Conservation (phyloP, 1,140 invertebrate genomes). For the Bombus impatiens region DNA sequence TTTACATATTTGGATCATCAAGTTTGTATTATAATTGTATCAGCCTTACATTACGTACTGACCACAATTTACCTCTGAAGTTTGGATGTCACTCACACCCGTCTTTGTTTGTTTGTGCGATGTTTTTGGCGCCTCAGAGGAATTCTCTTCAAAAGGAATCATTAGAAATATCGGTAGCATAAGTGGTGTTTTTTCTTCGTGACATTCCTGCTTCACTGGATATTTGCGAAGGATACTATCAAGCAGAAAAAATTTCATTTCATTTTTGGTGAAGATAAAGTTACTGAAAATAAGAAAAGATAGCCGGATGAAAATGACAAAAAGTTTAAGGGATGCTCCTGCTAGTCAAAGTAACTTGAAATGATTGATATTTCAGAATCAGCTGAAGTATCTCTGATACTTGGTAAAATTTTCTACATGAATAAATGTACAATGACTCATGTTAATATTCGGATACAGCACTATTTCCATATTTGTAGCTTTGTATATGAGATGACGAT, state of each 20-base stretch:
- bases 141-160: constrained; percentile 44
- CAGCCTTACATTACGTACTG: not conserved
- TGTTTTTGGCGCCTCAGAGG: not conserved
- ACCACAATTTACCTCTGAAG: not conserved
- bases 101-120: not conserved
- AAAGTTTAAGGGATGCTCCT: not conserved
- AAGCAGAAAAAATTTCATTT: constrained; percentile 8
- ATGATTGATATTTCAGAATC: not conserved
- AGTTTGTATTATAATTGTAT: not conserved
- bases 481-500: no score
- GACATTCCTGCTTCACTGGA: constrained; percentile 4
- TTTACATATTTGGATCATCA: not conserved
- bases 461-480: no score
- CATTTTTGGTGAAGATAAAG: not conserved
- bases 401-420: not conserved
- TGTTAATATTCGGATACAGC: no score
- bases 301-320: not conserved
- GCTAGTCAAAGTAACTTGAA: not conserved
- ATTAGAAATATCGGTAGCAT: constrained; percentile 28
- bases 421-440: not conserved
- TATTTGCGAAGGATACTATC: constrained; percentile 8
- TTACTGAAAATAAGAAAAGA: not conserved
- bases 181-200: not conserved
- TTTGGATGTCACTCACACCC: not conserved
- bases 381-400: no score